Conservation (phyloP, 2,888 invertebrate species). For the Andrena praecox region DNA sequence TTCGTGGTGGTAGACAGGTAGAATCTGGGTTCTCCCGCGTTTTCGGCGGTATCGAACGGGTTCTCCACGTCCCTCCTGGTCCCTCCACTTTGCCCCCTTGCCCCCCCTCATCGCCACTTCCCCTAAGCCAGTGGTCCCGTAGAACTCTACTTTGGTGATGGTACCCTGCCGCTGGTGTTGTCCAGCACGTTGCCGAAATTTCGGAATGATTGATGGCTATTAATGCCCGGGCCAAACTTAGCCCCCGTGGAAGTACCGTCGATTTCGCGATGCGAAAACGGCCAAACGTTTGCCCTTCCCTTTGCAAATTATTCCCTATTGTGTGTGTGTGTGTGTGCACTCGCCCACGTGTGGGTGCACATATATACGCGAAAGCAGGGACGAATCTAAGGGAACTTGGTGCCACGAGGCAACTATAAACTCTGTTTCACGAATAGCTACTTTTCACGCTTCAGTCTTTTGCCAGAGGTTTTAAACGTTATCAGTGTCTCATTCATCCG, state of each 20-base stretch:
- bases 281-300: background rate
- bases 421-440: background rate
- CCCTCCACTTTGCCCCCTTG: slow-evolving; percentile 61
- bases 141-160: slow-evolving; percentile 84
- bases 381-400: slow-evolving; percentile 1
- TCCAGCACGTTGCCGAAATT: slow-evolving; percentile 85
- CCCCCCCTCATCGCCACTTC: slow-evolving; percentile 48
- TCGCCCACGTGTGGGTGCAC: background rate
- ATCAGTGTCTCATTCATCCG: too few relatives aligned
- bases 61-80: slow-evolving; percentile 68
- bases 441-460: too few relatives aligned
- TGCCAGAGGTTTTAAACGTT: too few relatives aligned
- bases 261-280: slow-evolving; percentile 11
- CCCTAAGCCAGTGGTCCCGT: slow-evolving; percentile 74
- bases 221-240: slow-evolving; percentile 80
- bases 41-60: slow-evolving; percentile 81
- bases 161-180: slow-evolving; percentile 84
- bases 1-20: slow-evolving; percentile 26
- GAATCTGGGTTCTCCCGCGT: slow-evolving; percentile 70
- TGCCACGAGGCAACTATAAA: background rate
- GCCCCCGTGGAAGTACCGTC: background rate
- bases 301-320: background rate
- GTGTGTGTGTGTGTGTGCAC: background rate
- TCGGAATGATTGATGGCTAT: slow-evolving; percentile 84
- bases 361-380: slow-evolving; percentile 14